phyloP scores from a whole-genome alignment of 1,140 invertebrate genomes.

The Mercenaria mercenaria region DNA sequence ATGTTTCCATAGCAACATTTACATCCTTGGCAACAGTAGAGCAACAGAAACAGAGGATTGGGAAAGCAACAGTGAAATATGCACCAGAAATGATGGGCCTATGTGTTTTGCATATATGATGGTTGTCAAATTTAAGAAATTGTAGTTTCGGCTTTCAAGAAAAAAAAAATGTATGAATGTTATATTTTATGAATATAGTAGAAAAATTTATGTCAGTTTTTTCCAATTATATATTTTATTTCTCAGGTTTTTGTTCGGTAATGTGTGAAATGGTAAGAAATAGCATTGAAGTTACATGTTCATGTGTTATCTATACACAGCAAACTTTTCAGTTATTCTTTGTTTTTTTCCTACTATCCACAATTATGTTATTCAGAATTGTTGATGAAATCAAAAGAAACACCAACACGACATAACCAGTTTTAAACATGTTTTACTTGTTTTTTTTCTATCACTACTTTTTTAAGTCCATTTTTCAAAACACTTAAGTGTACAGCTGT shows the following conservation, averaged over 20 bases:
- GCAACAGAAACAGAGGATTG: neutral
- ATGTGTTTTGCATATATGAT: neutral
- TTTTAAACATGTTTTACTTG: no score
- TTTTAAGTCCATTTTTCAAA: no score
- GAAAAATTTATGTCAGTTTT: neutral
- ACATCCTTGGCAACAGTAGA: neutral
- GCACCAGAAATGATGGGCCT: neutral
- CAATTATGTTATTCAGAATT: no score
- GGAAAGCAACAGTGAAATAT: constrained; percentile 1
- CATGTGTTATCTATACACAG: neutral
- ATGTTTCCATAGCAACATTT: neutral
- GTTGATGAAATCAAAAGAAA: no score
- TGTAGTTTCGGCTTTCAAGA: neutral
- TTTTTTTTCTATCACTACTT: no score
- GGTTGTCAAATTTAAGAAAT: neutral
- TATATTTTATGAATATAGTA: neutral
- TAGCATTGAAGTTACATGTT: no score
- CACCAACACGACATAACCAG: no score
- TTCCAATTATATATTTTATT: neutral
- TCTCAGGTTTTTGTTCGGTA: neutral
- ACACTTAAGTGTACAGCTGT: no score
- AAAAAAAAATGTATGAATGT: neutral
- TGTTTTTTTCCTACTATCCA: no score
- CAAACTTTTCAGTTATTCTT: neutral
- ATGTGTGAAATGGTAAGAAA: neutral